Evolutionary conservation across 2,113 vertebrate species (phyloP), one percentile per base, ranked within the genome.

Genomic region (Barnardius zonarius): DNA sequence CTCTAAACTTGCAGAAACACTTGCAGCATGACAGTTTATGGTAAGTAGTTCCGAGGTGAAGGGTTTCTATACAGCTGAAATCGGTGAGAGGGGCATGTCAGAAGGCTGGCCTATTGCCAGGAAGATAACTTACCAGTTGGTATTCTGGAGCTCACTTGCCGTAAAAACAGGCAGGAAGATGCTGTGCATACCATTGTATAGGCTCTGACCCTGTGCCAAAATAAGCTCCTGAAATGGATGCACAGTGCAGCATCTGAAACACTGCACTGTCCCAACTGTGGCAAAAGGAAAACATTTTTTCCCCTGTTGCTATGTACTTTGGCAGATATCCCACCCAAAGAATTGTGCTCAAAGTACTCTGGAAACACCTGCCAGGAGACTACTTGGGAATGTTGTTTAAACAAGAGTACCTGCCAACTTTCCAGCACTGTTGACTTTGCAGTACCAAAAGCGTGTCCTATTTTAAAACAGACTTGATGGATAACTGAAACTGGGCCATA

Each of bases 331-430:
- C 98, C 98, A 95, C 93, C 93, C 95, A 95, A 97, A 98, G 97
- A 98, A 97, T 96, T 97, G 94, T 98, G 97, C 97, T 98, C 96
- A 96, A 96, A 98, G 98, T 96, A 94, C 96, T 97, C 96, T 98
- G 98, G 97, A 98, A 98, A 98, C 98, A 98, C 98, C 97, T 98
- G 98, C 98, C 98, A 98, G 97, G 95, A 98, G 96, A 97, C 97
- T 98, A 95, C 97, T 98, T 97, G 97, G 98, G 97, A 98, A 96
- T 91, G 96, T 97, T 98, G 96, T 98, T 98, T 98, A 98, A 98
- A 98, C 97, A 98, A 97, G 78, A 24, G 0, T 98, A 97, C 96
- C 95, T 97, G 98, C 98, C 98, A 98, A 98, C 96, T 98, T 98
- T 98, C 97, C 98, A 97, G 84, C 52, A 39, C 96, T 97, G 97